A percentile compares a stretch with the other conserved stretches of the same genome.
Evolutionary conservation across 2,888 invertebrate genomes (phyloP).

Genomic region (Torymus texanus): DNA sequence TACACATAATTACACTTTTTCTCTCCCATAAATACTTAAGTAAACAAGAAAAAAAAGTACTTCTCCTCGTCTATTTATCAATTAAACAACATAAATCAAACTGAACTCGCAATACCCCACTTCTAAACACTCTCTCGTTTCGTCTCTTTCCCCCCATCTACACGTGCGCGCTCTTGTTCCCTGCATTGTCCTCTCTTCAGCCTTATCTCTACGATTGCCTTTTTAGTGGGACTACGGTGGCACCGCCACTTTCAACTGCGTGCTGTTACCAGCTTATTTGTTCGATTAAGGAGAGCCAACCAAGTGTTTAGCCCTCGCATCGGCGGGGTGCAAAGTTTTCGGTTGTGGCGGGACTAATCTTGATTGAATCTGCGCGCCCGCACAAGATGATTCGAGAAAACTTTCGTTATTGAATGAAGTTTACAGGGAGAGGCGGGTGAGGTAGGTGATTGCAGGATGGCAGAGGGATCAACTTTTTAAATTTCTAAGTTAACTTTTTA

Average conservation of each 20-base stretch:
- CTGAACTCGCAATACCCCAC: no score
- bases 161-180: no score
- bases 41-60: no score
- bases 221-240: conserved; percentile 14
- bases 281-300: conserved; percentile 22
- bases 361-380: conserved; percentile 49
- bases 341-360: conserved; percentile 51
- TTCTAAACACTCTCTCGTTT: no score
- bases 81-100: no score
- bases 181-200: no score
- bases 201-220: conserved; percentile 16
- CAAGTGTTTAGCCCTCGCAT: conserved; percentile 19
- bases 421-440: conserved; percentile 10
- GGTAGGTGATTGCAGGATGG: conserved; percentile 7
- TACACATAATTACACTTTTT: no score
- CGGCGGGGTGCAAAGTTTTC: conserved; percentile 42
- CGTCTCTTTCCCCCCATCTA: no score
- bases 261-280: conserved; percentile 41
- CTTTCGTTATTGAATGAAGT: conserved; percentile 56
- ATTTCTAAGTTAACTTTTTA: no score
- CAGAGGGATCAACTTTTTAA: conserved; percentile 46
- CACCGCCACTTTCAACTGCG: not conserved
- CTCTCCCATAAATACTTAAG: no score
- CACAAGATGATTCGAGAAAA: conserved; percentile 47
- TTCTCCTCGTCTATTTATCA: no score